Evolutionary conservation across 2,113 vertebrate genomes (phyloP), one percentile per base, ranked within the genome.

Genomic region (Puffinus mauretanicus): DNA sequence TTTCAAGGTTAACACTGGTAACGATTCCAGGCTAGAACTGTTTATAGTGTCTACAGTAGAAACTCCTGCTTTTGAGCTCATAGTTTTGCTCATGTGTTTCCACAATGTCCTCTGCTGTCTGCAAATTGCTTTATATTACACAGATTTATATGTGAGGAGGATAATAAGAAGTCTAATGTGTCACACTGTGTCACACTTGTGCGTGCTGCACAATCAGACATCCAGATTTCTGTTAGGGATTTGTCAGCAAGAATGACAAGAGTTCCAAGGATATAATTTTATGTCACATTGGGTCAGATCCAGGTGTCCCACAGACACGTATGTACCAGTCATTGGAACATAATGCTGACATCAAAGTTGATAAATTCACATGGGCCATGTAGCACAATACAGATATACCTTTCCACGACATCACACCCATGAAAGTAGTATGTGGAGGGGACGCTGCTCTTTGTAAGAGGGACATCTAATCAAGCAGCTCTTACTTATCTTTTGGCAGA

Each of bases 1-100:
- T 90, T 77, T 92, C 78, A 80, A 95, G 70, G 75, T 61, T 79
- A 76, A 44, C 64, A 78, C 52, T 69, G 64, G 55, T 57, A 81
- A 71, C 7, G 26, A 13, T 32, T 80, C 30, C 54, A 38, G 82
- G 70, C 11, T n/a, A 13, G 85, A n/a, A 11, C 64, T 80, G 46
- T 29, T 75, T 29, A 46, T n/a, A n/a, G 83, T 5, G 38, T 55
- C 70, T 93, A 36, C 75, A 65, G 42, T 40, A 51, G 20, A 36
- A 29, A 62, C 38, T 3, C 73, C 20, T 29, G 21, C 57, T 60
- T 51, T 52, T 9, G 52, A 86, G 76, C 69, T 78, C 5, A 1
- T 9, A 9, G 32, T 7, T 78, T 17, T 54, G 49, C 34, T 87
- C 40, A 0, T 16, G 24, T 38, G 26, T 30, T 71, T 49, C 66